Evolutionary conservation across 1,140 invertebrate genomes (phyloP).

Genomic region (Antheraea pernyi): DNA sequence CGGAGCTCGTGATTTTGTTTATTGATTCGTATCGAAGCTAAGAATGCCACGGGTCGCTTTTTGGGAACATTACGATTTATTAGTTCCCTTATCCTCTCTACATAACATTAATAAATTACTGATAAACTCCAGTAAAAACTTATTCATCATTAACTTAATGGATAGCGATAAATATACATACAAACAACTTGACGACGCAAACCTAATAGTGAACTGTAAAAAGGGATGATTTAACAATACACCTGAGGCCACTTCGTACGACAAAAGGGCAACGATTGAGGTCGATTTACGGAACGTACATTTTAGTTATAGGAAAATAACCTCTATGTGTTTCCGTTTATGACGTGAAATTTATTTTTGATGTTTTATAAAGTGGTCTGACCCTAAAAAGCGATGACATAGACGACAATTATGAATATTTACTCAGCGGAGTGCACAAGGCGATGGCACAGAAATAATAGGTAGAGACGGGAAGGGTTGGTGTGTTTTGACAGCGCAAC

Average conservation of each 20-base stretch:
- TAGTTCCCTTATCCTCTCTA: slow-evolving; percentile 54
- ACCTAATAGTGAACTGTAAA: background rate
- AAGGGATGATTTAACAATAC: slow-evolving; percentile 29
- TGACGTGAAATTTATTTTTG: slow-evolving; percentile 11
- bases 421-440: slow-evolving; percentile 38
- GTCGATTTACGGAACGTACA: background rate
- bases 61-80: slow-evolving; percentile 28
- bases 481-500: slow-evolving; percentile 27
- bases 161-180: background rate
- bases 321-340: background rate
- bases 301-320: slow-evolving; percentile 13
- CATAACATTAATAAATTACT: background rate
- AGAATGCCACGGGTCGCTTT: slow-evolving; percentile 38
- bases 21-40: slow-evolving; percentile 68
- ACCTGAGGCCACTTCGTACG: slow-evolving; percentile 35
- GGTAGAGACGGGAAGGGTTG: slow-evolving; percentile 43
- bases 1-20: slow-evolving; percentile 74
- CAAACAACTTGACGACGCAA: background rate
- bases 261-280: slow-evolving; percentile 38
- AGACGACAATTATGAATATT: slow-evolving; percentile 52
- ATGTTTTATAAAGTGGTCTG: slow-evolving; percentile 8
- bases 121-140: background rate
- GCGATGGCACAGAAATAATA: slow-evolving; percentile 48
- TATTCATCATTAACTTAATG: background rate
- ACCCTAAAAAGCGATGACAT: slow-evolving; percentile 32